Evolutionary conservation across 2,888 invertebrate species (phyloP), one percentile per base, ranked within the genome.

Genomic region (Tineola bisselliella): DNA sequence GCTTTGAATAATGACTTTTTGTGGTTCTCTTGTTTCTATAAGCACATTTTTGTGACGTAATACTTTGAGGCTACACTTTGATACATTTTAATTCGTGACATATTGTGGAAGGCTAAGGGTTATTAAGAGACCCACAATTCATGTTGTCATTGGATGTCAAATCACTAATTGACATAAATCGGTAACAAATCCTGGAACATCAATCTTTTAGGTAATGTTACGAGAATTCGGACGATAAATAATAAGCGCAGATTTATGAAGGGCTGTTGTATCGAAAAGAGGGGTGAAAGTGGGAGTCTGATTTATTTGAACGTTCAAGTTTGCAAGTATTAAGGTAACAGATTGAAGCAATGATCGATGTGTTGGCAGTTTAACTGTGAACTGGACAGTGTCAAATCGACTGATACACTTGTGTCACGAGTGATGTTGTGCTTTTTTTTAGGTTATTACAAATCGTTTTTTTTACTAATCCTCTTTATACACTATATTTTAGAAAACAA

Each of bases 141-240:
- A 54, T 25, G 3, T 54, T 25, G 18, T 54, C 54, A 11, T 54
- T 54, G 19, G 11, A 18, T 25, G 54, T 54, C 54, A 54, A 25
- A 18, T 48, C 25, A 54, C 54, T 54, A 54, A 54, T 54, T 54
- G 54, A 54, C 54, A 25, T 54, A 54, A 54, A 54, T 54, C 18
- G 4, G 54, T 25, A 48, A 54, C 54, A 54, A 48, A 54, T 54
- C 54, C 25, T 8, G 12, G 33, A 17, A 31, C 61, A 54, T 61
- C 61, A 52, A 54, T 61, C 61, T 61, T 61, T 12, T 2, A 15
- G 48, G 18, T 12, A n/a, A 54, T 54, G 54, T 25, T 25, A 2
- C 19, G 43, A 44, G 54, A 33, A 54, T 54, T 61, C 17, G 54
- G 52, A 61, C 54, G 54, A 61, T 61, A 61, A 61, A 61, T 61